These are phyloP conservation scores for Pollenia amentaria DNA, from an alignment of 2,888 invertebrate species.

Conservation along the genomic window DNA sequence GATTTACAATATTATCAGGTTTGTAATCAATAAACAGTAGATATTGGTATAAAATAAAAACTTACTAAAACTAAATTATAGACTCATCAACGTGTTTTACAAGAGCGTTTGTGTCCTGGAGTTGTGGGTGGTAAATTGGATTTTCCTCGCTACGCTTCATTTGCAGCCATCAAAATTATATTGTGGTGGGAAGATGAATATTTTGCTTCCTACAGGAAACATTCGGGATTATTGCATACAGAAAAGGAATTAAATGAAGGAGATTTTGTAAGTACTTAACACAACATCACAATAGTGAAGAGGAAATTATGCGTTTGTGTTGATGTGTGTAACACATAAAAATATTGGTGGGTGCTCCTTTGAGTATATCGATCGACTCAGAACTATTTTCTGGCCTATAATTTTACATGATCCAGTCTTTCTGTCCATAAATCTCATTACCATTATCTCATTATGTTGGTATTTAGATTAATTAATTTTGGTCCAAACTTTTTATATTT, in stretches of 20 bases:
- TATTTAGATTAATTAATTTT: too few species aligned
- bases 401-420: too few species aligned
- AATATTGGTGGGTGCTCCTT: too few species aligned
- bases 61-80: constrained; percentile 76
- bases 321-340: too few species aligned
- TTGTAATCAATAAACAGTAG: neutral
- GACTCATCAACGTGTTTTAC: constrained; percentile 90
- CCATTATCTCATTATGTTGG: neutral
- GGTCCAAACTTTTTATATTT: too few species aligned
- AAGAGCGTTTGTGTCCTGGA: constrained; percentile 91
- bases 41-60: too few species aligned
- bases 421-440: too few species aligned
- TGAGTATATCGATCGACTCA: too few species aligned
- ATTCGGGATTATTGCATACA: constrained; percentile 86
- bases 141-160: constrained; percentile 93
- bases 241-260: constrained; percentile 82
- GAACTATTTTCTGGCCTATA: too few species aligned
- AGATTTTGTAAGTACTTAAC: constrained; percentile 79
- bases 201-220: constrained; percentile 89
- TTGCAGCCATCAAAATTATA: constrained; percentile 92
- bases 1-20: constrained; percentile 94
- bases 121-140: constrained; percentile 93
- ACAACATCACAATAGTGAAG: too few species aligned
- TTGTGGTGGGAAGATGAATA: constrained; percentile 95
- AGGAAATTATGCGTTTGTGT: too few species aligned